Evolutionary conservation across 2,113 vertebrate genomes (phyloP).

Genomic region (Catharus minimus): DNA sequence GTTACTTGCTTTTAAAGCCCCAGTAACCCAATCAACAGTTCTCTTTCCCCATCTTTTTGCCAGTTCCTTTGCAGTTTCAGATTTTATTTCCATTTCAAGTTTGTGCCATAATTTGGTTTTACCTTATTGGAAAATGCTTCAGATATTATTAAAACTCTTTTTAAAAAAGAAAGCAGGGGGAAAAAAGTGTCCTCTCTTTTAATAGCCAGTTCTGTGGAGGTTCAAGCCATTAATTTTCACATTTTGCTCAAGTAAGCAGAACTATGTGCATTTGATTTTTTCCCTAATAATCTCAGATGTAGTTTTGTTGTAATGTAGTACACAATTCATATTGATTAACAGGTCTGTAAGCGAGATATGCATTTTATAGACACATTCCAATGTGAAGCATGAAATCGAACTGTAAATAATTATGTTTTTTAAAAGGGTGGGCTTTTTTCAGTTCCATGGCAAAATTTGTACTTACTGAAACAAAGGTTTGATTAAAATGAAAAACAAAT

Average conservation of each 20-base stretch:
- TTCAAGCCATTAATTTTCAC: slow-evolving; percentile 72
- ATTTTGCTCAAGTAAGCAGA: slow-evolving; percentile 78
- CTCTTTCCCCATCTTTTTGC: neutral
- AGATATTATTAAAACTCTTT: neutral
- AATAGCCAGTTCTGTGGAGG: neutral
- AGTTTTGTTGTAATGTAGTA: slow-evolving; percentile 73
- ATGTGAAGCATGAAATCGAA: slow-evolving; percentile 70
- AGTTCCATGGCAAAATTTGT: slow-evolving; percentile 49
- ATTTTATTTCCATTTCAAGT: slow-evolving; percentile 21
- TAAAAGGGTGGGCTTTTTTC: neutral
- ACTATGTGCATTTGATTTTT: slow-evolving; percentile 71
- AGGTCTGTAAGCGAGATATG: slow-evolving; percentile 64
- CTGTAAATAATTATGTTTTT: slow-evolving; percentile 69
- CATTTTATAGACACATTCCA: slow-evolving; percentile 72
- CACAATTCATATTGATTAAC: slow-evolving; percentile 78
- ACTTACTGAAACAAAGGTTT: slow-evolving; percentile 60
- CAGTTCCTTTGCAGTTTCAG: neutral
- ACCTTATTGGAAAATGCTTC: neutral
- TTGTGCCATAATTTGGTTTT: slow-evolving; percentile 27
- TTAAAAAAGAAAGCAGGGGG: neutral
- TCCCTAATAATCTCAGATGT: slow-evolving; percentile 71
- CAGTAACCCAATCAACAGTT: slow-evolving; percentile 6
- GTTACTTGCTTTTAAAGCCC: slow-evolving; percentile 45
- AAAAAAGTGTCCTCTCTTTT: neutral
- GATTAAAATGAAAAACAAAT: slow-evolving; percentile 76